A percentile compares a stretch with the other conserved stretches of the same genome.
phyloP scores from a whole-genome alignment of 1,140 invertebrate genomes.

The Aricia agestis region DNA sequence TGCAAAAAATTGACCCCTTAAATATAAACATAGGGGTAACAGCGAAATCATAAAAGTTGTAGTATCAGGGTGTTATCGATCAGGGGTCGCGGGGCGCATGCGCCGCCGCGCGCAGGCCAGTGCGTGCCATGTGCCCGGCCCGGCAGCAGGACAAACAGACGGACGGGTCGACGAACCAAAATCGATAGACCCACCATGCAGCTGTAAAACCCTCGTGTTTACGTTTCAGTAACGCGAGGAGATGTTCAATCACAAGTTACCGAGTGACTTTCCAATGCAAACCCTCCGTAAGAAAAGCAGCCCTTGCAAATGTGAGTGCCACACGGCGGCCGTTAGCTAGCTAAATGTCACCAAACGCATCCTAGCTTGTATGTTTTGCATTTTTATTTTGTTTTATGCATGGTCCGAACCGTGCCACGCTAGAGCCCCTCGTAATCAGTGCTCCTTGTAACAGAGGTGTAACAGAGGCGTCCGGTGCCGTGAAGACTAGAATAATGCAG shows the following conservation, averaged over 20 bases:
- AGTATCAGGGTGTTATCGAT: constrained; percentile 63
- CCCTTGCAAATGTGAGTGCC: constrained; percentile 90
- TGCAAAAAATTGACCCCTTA: constrained; percentile 8
- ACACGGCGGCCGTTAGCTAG: constrained; percentile 56
- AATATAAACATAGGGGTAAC: constrained; percentile 20
- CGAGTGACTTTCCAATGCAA: constrained; percentile 83
- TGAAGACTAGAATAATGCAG: constrained; percentile 69
- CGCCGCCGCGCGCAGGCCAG: constrained; percentile 42
- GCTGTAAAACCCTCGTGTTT: constrained; percentile 37
- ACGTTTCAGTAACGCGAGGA: constrained; percentile 54
- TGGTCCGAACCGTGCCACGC: constrained; percentile 48
- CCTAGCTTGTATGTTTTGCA: constrained; percentile 65
- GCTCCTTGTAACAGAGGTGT: constrained; percentile 66
- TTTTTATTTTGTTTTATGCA: constrained; percentile 61
- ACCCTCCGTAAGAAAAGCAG: constrained; percentile 92
- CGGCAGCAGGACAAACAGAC: constrained; percentile 27
- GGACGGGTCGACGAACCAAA: constrained; percentile 47
- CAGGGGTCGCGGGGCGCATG: constrained; percentile 54
- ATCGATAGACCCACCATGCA: constrained; percentile 56
- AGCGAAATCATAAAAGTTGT: constrained; percentile 49
- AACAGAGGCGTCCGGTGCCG: constrained; percentile 47
- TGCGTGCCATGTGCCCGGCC: constrained; percentile 51
- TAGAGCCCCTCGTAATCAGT: constrained; percentile 65
- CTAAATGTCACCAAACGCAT: constrained; percentile 56
- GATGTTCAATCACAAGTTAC: constrained; percentile 75